These are phyloP conservation scores for Platycheirus rosarum DNA, from an alignment of 2,888 invertebrate species.

Conservation along the genomic window DNA sequence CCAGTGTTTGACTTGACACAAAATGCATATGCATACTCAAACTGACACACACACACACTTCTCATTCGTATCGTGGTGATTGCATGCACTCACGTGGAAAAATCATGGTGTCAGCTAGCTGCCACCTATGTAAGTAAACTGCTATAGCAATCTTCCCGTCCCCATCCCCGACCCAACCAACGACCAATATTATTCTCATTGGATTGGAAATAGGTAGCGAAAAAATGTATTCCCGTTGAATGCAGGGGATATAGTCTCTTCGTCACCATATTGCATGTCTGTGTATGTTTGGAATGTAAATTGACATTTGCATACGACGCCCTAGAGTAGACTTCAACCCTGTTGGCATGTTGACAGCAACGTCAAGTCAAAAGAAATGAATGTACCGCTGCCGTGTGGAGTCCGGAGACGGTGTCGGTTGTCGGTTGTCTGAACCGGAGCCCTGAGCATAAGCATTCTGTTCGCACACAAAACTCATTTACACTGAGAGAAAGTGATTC, in stretches of 20 bases:
- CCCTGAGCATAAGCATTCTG: slow-evolving; percentile 29
- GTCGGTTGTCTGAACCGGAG: not conserved
- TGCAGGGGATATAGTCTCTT: slow-evolving; percentile 5
- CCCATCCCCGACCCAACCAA: slow-evolving; percentile 2
- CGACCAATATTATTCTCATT: slow-evolving; percentile 54
- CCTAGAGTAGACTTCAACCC: slow-evolving; percentile 73
- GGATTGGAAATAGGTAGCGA: slow-evolving; percentile 70
- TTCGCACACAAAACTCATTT: slow-evolving; percentile 30
- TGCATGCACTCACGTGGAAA: slow-evolving; percentile 73
- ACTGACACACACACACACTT: slow-evolving; percentile 28
- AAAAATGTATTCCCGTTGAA: slow-evolving; percentile 62
- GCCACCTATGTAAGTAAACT: slow-evolving; percentile 70
- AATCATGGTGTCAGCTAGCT: slow-evolving; percentile 73
- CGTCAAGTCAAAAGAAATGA: slow-evolving; percentile 74
- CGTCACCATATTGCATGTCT: slow-evolving; percentile 19
- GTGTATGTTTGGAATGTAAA: slow-evolving; percentile 66
- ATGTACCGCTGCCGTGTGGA: slow-evolving; percentile 70
- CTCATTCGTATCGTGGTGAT: slow-evolving; percentile 57
- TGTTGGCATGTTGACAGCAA: slow-evolving; percentile 74
- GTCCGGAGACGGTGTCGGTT: slow-evolving; percentile 23
- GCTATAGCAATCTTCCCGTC: slow-evolving; percentile 20
- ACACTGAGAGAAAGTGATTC: slow-evolving; percentile 43
- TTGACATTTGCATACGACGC: slow-evolving; percentile 74
- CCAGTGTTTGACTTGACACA: slow-evolving; percentile 69
- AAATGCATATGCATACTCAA: slow-evolving; percentile 50